phyloP scores from a whole-genome alignment of 1,140 invertebrate genomes.

The Berghia stephanieae region DNA sequence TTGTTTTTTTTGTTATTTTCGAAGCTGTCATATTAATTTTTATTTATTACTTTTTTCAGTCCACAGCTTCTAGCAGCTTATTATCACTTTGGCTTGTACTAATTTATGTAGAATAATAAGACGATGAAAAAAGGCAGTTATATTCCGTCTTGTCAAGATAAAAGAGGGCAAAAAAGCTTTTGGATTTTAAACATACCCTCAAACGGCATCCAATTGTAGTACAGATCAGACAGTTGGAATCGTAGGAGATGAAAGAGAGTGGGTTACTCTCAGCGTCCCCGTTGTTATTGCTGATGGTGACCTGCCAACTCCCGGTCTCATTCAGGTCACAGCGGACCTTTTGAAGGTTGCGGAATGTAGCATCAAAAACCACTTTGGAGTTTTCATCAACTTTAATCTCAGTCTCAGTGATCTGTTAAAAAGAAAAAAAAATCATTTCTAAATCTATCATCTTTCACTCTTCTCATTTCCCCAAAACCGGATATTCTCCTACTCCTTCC shows the following conservation, averaged over 20 bases:
- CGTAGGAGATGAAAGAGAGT: conserved; percentile 33
- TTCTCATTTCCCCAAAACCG: too few species aligned
- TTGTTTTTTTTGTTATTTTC: too few species aligned
- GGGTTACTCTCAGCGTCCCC: conserved; percentile 15
- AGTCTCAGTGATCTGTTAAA: conserved; percentile 10
- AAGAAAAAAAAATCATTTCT: conserved; percentile 8
- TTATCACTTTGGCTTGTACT: too few species aligned
- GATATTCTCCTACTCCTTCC: too few species aligned
- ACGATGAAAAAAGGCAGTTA: too few species aligned
- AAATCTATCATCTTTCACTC: too few species aligned
- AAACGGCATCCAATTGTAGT: conserved; percentile 27
- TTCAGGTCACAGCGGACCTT: conserved; percentile 21
- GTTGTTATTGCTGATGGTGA: conserved; percentile 48
- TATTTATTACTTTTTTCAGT: too few species aligned
- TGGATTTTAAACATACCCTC: conserved; percentile 45
- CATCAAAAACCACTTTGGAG: not conserved
- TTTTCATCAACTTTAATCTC: not conserved
- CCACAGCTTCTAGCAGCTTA: too few species aligned
- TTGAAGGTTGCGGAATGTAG: conserved; percentile 32
- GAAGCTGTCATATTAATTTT: too few species aligned
- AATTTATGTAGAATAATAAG: too few species aligned
- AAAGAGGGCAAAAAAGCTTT: not conserved
- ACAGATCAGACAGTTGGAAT: conserved; percentile 44
- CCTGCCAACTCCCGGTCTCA: conserved; percentile 20
- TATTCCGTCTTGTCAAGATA: too few species aligned